Evolutionary conservation across 2,113 vertebrate species (phyloP), one percentile per base, ranked within the genome.

Genomic region (Amphiprion ocellaris): DNA sequence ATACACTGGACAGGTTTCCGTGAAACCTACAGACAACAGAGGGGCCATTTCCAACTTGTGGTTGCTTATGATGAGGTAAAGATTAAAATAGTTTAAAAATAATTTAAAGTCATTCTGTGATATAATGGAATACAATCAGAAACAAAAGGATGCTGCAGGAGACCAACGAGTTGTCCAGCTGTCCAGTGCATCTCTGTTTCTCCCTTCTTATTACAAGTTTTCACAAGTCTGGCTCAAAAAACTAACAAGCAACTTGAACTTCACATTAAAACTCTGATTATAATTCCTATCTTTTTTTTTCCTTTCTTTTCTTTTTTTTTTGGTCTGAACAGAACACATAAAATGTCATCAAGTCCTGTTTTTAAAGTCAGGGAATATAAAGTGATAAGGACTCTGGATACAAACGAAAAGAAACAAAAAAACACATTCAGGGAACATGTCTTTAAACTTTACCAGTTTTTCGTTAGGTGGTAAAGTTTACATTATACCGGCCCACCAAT

Each of bases 241-340:
- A 44, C 60, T 77, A 92, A 92, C 74, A 90, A 93, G 88, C 85
- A 92, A 92, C 82, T 89, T 88, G 81, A 93, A 93, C 87, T 93
- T 94, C 94, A 94, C 94, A 94, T 94, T 92, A 83, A 92, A 94
- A 92, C 76, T 93, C 68, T 91, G 87, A 93, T 93, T 92, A 94
- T 90, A 92, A 81, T 82, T 89, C 79, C 81, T 90, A 84, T 91
- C 75, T 93, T 89, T 87, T 89, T 87, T 89, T 87, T 87, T 79
- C 92, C 87, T 80, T 71, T 68, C 10, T 52, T 82, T 78, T n/a
- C n/a, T n/a, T 72, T 74, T 94, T 86, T 96, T 96, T 97, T 97
- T 96, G 96, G 96, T 97, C 95, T 83, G 93, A 96, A 96, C 91
- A 92, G 94, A 92, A 95, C 94, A 93, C 86, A 92, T 86, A 83